A percentile compares a stretch with the other conserved stretches of the same genome.
Conservation (phyloP, 2,113 vertebrate species). For the Percopsis transmontana region DNA sequence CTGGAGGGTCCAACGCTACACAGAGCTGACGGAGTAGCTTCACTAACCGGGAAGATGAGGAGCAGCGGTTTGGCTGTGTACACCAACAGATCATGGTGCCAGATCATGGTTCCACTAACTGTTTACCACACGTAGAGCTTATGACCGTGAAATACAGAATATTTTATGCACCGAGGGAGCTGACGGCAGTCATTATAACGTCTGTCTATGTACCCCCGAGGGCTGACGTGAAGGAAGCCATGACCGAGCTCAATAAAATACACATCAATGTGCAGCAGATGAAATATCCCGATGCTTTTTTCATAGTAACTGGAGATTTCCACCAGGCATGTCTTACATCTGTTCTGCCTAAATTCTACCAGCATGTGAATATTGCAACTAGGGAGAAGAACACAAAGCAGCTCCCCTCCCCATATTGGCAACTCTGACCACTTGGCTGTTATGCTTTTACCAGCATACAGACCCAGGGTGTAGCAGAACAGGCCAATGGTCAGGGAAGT, state of each 20-base stretch:
- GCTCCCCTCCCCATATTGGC: constrained; percentile 3
- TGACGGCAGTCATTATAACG: background rate
- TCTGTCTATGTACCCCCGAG: too few species aligned
- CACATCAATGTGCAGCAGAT: background rate
- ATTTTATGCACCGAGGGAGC: constrained; percentile 5
- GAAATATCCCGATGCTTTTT: background rate
- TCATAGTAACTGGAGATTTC: background rate
- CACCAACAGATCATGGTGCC: background rate
- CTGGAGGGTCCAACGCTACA: background rate
- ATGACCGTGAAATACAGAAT: constrained; percentile 1
- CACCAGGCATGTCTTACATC: background rate
- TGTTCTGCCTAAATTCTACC: constrained; percentile 9
- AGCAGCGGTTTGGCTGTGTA: background rate
- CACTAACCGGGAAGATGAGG: background rate
- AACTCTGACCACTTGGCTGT: constrained; percentile 1
- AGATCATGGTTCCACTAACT: background rate
- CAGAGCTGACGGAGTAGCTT: background rate
- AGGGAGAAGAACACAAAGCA: constrained; percentile 1
- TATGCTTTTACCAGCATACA: background rate
- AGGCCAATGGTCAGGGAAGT: background rate
- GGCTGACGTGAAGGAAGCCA: background rate
- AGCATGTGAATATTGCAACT: background rate
- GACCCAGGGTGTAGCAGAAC: background rate
- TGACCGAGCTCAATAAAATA: background rate
- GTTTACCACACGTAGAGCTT: background rate